These are phyloP conservation scores for Crocuta crocuta DNA, from an alignment of 2,113 vertebrate genomes.

Conservation along the genomic window DNA sequence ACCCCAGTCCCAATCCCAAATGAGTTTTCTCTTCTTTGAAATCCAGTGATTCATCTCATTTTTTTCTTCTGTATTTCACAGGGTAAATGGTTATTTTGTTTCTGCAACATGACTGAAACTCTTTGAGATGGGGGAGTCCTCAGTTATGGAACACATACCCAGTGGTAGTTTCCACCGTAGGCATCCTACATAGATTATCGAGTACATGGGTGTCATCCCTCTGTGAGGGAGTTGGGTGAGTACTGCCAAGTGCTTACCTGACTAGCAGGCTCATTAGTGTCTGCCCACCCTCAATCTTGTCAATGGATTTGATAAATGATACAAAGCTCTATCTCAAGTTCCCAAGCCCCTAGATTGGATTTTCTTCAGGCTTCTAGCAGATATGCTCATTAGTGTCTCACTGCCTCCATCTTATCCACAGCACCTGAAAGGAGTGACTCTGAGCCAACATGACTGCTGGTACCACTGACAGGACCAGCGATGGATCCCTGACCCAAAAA, in stretches of 20 bases:
- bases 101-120: not conserved
- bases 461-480: not conserved
- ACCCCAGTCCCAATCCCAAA: not conserved
- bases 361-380: not conserved
- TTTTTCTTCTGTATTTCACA: not conserved
- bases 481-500: not conserved
- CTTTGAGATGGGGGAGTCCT: not conserved
- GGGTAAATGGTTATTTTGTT: not conserved
- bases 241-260: not conserved
- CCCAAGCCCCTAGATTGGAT: not conserved
- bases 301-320: not conserved
- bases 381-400: not conserved
- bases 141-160: accelerated
- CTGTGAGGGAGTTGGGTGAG: not conserved
- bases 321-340: not conserved
- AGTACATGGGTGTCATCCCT: not conserved
- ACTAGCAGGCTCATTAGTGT: not conserved
- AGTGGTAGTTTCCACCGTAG: not conserved
- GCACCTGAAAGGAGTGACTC: not conserved
- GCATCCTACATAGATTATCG: accelerated
- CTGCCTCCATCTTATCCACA: too few relatives aligned
- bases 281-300: not conserved
- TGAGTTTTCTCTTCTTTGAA: not conserved
- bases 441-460: not conserved
- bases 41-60: not conserved